Base-by-base conservation (phyloP, 2,113 vertebrate species). In the Cephalopholis sonnerati region DNA sequence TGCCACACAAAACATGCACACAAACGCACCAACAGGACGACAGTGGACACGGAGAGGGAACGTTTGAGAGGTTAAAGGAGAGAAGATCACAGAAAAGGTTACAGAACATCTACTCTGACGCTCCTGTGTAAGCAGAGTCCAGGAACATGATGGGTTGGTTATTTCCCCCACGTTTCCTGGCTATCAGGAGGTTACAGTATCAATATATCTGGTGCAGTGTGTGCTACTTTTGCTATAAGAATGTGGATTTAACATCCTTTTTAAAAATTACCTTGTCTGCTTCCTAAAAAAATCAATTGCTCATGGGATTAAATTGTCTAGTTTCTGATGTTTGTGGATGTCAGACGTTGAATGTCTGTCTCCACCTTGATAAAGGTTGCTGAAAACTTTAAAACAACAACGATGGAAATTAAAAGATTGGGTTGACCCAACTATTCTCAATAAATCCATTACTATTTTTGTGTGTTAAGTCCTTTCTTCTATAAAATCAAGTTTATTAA, bases 1-100 rank as follows among this genome's bases (percentile, higher is more conserved):
- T 94, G 93, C 91, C 59, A 91, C 82, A 91, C 59, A 58, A 44
- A 58, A 89, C 82, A 82, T 69, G 55, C 86, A 77, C 79, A 88
- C 78, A 48, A 13, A 82, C 70, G 86, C 69, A 72, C 61, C 59
- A 54, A 91, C 82, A 68, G 51, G 63, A 93, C 87, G 75, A 61
- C 53, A 51, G 74, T 85, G 81, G 76, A 90, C 82, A 83, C 58
- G 6, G n/a, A 77, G 65, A 50, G 54, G 59, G 44, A 13, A 39
- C 25, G 25, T 10, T 25, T 11, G n/a, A 69, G 67, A 77, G 72
- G 48, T 59, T 11, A 27, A 29, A 29, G 58, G 57, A 75, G 79
- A 53, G 58, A 84, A 29, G 39, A 36, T 48, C 24, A 70, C 22
- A 61, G 51, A 36, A 5, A 61, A 59, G 18, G 22, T 62, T 11